Base-by-base conservation (phyloP, 2,113 vertebrate genomes). In the Sceloporus undulatus region DNA sequence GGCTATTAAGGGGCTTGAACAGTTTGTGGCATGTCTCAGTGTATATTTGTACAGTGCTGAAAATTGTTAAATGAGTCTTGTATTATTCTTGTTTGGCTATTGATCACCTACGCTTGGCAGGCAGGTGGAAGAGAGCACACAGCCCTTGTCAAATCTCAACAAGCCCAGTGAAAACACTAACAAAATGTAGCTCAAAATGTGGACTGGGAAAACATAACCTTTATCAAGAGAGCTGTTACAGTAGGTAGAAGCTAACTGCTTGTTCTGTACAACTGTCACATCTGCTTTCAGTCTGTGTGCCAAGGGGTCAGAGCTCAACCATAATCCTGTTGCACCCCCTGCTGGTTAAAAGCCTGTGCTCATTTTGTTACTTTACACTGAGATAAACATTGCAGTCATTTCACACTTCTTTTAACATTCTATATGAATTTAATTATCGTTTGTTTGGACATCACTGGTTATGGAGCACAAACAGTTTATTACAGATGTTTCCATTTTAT, bases 301-400 rank as follows among this genome's bases (percentile, higher is more conserved):
- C 91, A 81, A 92, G 93, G 95, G 96, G 96, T 96, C 96, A 96
- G 94, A 95, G 96, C 95, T 96, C 96, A 97, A 96, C 96, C 94
- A 96, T 96, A 94, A 97, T 97, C 96, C 97, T 97, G 96, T 97
- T 94, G 97, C 97, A 95, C 96, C 97, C 97, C 97, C 97, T 97
- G 95, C 97, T 97, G 97, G 96, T 96, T 95, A 97, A 96, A 97
- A 96, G 95, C 93, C 93, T 92, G 42, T 89, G 95, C 95, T 97
- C 96, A 95, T 95, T 96, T 96, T 93, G 95, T 94, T 94, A 92
- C 93, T 94, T 94, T 95, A 89, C 95, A 94, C 93, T 79, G 95
- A 95, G 95, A 95, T 96, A 95, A 96, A 95, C 95, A 94, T 94
- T 86, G 94, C 92, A 81, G 84, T 96, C 94, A 96, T 96, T 97